Evolutionary conservation across 2,888 invertebrate genomes (phyloP), one percentile per base, ranked within the genome.

Genomic region (Trachelus stipa): DNA sequence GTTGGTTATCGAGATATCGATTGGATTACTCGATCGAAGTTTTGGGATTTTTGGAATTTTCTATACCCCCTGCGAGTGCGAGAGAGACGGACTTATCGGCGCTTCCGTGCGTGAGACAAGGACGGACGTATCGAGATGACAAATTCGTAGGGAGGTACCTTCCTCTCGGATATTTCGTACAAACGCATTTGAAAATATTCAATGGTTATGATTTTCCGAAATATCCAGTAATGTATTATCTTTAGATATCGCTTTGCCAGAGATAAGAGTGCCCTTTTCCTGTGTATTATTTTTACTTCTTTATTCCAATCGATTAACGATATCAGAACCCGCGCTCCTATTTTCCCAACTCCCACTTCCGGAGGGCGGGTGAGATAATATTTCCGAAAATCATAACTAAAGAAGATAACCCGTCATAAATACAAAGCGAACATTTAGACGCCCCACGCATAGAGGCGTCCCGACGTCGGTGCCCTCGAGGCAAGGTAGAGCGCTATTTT

Each of bases 1-100:
- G n/a, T 35, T 37, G 79, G 73, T 80, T 80, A 80, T 80, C 69
- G 79, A 71, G 73, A 76, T 76, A 80, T 79, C 79, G 79, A 79
- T 77, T 79, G 68, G 73, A 69, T 75, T 74, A 74, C 75, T 75
- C 79, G 80, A 80, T 79, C 79, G 33, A 71, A 71, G 75, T 73
- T 23, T 23, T 11, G 3, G 35, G 9, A 56, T 56, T 56, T 56
- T 9, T 56, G 1, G 2, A 9, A 23, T 23, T 56, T 56, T 0
- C 23, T 56, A 56, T 56, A 23, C 23, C 56, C 73, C n/a, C 79
- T 37, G 76, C 75, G 79, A 79, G 75, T 79, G 15, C 23, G 77
- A 77, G 73, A 35, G 69, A 76, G 56, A 73, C 35, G 68, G 34
- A 34, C 6, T 23, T 23, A 56, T 56, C 9, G 56, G 23, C 1